A percentile compares a stretch with the other conserved stretches of the same genome.
Evolutionary conservation across 1,140 invertebrate genomes (phyloP).

Genomic region (Drosophila erecta): DNA sequence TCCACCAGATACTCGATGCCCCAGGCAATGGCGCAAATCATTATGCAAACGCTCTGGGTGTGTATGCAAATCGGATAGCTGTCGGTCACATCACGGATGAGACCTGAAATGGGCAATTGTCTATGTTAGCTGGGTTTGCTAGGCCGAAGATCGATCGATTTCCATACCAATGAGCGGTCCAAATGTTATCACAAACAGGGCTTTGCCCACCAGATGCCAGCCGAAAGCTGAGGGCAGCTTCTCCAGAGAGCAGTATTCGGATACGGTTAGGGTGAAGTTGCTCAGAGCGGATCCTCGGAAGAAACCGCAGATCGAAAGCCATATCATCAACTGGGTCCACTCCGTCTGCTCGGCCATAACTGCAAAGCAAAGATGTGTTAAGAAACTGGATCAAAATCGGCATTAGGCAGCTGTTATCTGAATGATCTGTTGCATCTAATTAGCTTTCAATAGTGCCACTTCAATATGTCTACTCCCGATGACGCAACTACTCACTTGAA

Average conservation of each 20-base stretch:
- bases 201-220: constrained; percentile 91
- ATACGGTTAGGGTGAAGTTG: constrained; percentile 90
- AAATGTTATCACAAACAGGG: constrained; percentile 88
- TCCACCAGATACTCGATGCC: constrained; percentile 87
- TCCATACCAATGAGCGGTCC: constrained; percentile 89
- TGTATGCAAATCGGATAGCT: constrained; percentile 90
- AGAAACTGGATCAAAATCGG: background rate
- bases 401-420: too few relatives aligned
- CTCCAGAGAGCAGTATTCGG: constrained; percentile 90
- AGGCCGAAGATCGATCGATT: background rate
- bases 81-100: constrained; percentile 88
- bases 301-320: constrained; percentile 90
- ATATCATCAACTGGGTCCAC: constrained; percentile 88
- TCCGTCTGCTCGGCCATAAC: constrained; percentile 89
- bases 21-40: constrained; percentile 89
- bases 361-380: constrained; percentile 64
- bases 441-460: too few relatives aligned
- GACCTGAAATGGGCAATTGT: constrained; percentile 85
- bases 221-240: constrained; percentile 91
- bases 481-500: constrained; percentile 87
- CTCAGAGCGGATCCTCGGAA: constrained; percentile 89
- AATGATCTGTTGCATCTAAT: too few relatives aligned
- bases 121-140: background rate
- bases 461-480: too few relatives aligned
- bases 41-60: constrained; percentile 89